Evolutionary conservation across 2,888 invertebrate species (phyloP), one percentile per base, ranked within the genome.

Genomic region (Ennomos erosarius): DNA sequence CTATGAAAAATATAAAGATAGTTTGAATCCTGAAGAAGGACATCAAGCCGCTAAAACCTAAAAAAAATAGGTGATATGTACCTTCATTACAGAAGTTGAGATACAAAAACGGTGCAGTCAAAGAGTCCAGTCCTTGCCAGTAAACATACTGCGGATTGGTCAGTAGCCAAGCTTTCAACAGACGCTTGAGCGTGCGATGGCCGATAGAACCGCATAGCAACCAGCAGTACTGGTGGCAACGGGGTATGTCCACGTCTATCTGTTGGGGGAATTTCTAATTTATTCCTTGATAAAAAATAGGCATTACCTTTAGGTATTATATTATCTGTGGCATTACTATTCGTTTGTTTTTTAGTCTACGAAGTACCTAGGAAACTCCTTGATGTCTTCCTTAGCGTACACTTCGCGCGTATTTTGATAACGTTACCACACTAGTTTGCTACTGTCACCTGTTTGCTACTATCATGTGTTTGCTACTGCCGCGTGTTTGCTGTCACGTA

Each of bases 211-310:
- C 99, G 9, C 99, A 98, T 11, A 99, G 93, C 59, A 99, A 90
- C 92, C 99, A 99, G 82, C 99, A 99, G 85, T 99, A 99, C 81
- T 99, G 99, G 88, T 99, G 99, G 83, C 99, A 99, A 12, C 99
- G 95, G 0, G 99, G 99, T 76, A 99, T 99, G 85, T 99, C 99
- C 12, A 99, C 99, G 88, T 99, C 99, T 80, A 99, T 99, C 97
- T 98, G 85, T 43, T 38, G 6, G 5, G 36, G 10, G 54, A 47
- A 47, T 46, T 11, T 6, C 1, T 10, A 10, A 9, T 48, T 42
- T 48, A 46, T 16, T 10, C 0, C 16, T n/a, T 39, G 8, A n/a
- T 5, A 34, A 8, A 42, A 42, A 42, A n/a, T n/a, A n/a, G n/a
- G n/a, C n/a, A n/a, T n/a, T n/a, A n/a, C n/a, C n/a, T n/a, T n/a